These are phyloP conservation scores for Tridacna gigas DNA, from an alignment of 2,888 invertebrate genomes.

Conservation along the genomic window DNA sequence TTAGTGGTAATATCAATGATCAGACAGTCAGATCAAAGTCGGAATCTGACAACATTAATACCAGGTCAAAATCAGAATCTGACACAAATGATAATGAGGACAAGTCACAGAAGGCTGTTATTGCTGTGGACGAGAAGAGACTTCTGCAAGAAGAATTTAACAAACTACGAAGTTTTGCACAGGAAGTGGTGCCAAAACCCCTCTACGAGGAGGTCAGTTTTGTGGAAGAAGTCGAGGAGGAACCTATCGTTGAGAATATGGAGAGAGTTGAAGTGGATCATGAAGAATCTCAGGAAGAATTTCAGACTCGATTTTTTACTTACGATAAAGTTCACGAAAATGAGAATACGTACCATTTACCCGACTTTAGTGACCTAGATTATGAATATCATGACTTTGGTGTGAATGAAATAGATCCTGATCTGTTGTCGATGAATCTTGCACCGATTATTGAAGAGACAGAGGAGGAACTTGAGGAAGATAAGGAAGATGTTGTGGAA, in stretches of 20 bases:
- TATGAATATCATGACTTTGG: conserved; percentile 75
- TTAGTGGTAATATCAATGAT: neutral
- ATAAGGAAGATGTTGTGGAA: conserved; percentile 59
- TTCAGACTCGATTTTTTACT: conserved; percentile 66
- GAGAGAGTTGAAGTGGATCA: conserved; percentile 65
- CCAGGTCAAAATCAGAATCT: conserved; percentile 1
- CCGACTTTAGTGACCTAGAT: conserved; percentile 76
- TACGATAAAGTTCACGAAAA: conserved; percentile 71
- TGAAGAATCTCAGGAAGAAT: conserved; percentile 71
- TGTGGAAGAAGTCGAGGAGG: conserved; percentile 66
- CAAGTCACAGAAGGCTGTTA: conserved; percentile 2
- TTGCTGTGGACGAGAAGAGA: conserved; percentile 54
- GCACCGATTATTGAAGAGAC: conserved; percentile 78
- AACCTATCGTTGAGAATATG: conserved; percentile 71
- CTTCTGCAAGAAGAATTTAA: conserved; percentile 71
- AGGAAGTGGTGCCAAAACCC: conserved; percentile 68
- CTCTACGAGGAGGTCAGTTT: conserved; percentile 63
- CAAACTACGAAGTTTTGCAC: conserved; percentile 73
- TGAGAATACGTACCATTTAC: conserved; percentile 57
- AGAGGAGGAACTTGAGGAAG: conserved; percentile 76
- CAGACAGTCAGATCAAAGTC: conserved; percentile 5
- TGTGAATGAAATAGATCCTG: conserved; percentile 77
- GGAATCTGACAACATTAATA: neutral
- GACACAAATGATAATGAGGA: conserved; percentile 20
- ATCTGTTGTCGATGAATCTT: conserved; percentile 79